Percentiles rank a stretch among this genome's conserved stretches.
These are phyloP conservation scores for Pseudopipra pipra DNA, from an alignment of 2,113 vertebrate species.

Conservation along the genomic window DNA sequence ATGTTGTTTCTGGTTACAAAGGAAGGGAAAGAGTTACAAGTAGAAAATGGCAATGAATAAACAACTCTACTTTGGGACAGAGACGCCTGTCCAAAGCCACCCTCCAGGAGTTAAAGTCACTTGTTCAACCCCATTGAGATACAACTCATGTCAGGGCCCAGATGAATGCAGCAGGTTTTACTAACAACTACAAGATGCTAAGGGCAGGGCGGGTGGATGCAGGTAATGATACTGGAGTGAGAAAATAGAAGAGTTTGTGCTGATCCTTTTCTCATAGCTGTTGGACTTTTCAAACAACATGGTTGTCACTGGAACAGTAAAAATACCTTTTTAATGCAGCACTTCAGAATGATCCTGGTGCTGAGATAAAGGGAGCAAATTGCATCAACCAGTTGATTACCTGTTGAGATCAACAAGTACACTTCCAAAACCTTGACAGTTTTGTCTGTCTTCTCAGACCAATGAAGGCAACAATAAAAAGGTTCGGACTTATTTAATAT, in stretches of 20 bases:
- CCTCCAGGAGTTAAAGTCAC: neutral
- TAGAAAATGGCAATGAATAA: neutral
- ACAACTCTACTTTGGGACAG: neutral
- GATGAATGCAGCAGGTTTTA: accelerated
- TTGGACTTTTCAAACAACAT: neutral
- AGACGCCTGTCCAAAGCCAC: neutral
- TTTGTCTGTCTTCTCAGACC: neutral
- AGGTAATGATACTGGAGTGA: neutral
- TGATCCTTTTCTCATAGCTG: neutral
- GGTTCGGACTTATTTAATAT: neutral
- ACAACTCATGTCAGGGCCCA: neutral
- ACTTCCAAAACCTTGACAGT: neutral
- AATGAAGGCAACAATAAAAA: neutral
- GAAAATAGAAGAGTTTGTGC: neutral
- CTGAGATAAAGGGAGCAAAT: neutral
- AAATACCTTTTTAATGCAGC: neutral
- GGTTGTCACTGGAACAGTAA: neutral
- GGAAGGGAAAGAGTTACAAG: neutral
- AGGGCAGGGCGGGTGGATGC: neutral
- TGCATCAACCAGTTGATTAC: neutral
- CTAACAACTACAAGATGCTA: neutral
- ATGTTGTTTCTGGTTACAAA: neutral
- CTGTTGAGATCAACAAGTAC: neutral
- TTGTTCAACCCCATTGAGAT: neutral
- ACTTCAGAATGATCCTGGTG: neutral